Base-by-base conservation (phyloP, 2,113 vertebrate genomes). In the Notarius lentiginosus region DNA sequence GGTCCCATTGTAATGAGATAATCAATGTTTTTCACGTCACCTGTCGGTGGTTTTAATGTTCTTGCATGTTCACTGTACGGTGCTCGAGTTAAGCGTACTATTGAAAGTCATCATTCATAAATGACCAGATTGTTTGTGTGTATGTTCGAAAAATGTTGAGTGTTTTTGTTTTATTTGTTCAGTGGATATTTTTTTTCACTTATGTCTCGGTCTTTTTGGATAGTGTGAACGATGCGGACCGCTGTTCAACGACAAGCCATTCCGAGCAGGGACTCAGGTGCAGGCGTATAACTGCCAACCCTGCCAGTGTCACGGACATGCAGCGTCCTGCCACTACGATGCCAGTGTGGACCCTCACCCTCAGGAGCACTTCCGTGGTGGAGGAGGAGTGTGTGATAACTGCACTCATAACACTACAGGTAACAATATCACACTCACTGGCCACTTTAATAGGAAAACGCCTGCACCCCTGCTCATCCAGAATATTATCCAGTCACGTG, bases 241-340 rank as follows among this genome's bases (percentile, higher is more conserved):
- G 0, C 94, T 99, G 76, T 97, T 96, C 93, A 97, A 97, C 0
- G 96, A 97, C 93, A 99, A 99, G 90, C 95, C 96, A 27, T 99
- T 98, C 91, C 94, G 73, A 88, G 92, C 93, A 84, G 96, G 97
- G 86, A 95, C 97, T 90, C 96, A 96, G 84, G 92, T 94, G 51
- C 95, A 95, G 9, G 94, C 95, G 15, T 96, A 97, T 90, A 95
- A 93, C 82, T 99, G 97, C 91, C 96, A 96, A 79, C 94, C 94
- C 30, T 98, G 97, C 90, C 95, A 94, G 20, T 98, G 97, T 90
- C 90, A 97, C 0, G 85, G 94, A 87, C 97, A 98, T 47, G 92
- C 97, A 68, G 66, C 87, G 58, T 96, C 96, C 88, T 99, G 97
- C 92, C 96, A 97, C 91, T 97, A 99, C 14, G 89, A 97, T 5